Conservation (phyloP, 2,113 vertebrate species). For the Vidua chalybeata region DNA sequence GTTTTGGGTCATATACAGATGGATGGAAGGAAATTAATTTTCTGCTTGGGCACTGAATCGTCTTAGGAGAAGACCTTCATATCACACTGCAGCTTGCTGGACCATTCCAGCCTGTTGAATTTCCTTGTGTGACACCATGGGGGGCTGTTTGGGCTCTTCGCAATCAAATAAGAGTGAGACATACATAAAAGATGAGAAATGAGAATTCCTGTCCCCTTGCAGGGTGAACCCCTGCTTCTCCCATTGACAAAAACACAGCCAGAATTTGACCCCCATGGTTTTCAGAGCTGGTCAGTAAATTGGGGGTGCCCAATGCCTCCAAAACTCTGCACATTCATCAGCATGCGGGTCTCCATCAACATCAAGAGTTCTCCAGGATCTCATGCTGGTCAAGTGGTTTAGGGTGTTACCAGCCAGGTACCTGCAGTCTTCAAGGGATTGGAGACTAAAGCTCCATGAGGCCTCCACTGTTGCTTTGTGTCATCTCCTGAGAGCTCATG, state of each 20-base stretch:
- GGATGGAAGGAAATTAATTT: slow-evolving; percentile 63
- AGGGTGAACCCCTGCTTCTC: background rate
- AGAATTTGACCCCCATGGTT: background rate
- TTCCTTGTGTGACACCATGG: background rate
- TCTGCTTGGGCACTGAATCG: slow-evolving; percentile 56
- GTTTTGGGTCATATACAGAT: slow-evolving; percentile 52
- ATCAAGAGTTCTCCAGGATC: background rate
- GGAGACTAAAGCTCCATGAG: background rate
- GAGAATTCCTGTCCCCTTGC: background rate
- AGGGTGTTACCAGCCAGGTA: background rate
- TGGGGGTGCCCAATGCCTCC: background rate
- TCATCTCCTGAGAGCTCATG: background rate
- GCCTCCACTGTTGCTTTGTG: background rate
- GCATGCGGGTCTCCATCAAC: background rate
- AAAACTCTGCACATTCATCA: background rate
- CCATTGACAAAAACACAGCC: background rate
- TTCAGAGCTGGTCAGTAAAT: background rate
- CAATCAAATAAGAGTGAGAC: slow-evolving; percentile 3
- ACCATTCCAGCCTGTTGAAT: slow-evolving; percentile 46
- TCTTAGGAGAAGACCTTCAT: slow-evolving; percentile 61
- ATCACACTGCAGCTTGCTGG: slow-evolving; percentile 13
- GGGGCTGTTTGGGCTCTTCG: background rate
- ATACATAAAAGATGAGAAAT: slow-evolving; percentile 4
- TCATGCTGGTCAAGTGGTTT: background rate
- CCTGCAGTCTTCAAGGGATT: background rate